A percentile compares a stretch with the other conserved stretches of the same genome.
Evolutionary conservation across 2,888 invertebrate species (phyloP).

Genomic region (Spisula subtruncata): DNA sequence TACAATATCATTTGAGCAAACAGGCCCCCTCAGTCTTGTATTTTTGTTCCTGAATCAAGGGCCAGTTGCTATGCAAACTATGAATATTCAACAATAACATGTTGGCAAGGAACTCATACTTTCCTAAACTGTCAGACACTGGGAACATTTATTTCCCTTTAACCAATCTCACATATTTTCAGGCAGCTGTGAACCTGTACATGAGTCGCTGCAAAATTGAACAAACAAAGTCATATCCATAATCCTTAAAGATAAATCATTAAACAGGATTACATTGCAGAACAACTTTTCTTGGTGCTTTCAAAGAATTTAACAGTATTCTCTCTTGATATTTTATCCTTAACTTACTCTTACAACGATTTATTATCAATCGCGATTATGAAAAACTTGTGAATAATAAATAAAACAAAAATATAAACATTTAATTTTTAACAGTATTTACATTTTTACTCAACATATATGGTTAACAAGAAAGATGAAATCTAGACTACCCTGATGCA

Average conservation of each 20-base stretch:
- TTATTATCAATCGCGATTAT: too few species aligned
- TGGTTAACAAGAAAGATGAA: background rate
- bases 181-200: slow-evolving; percentile 23
- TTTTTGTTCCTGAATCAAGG: slow-evolving; percentile 15
- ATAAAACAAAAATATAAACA: background rate
- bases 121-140: slow-evolving; percentile 20
- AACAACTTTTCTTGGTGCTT: too few species aligned
- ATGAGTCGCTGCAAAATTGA: slow-evolving; percentile 21
- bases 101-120: slow-evolving; percentile 12
- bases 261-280: background rate
- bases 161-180: slow-evolving; percentile 29
- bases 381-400: background rate
- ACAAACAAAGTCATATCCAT: background rate
- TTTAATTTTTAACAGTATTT: background rate
- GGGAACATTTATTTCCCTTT: background rate
- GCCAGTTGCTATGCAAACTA: slow-evolving; percentile 1
- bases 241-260: background rate
- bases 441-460: background rate
- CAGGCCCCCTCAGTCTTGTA: background rate
- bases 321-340: too few species aligned
- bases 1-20: too few species aligned
- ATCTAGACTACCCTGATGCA: slow-evolving; percentile 7
- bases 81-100: slow-evolving; percentile 10
- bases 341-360: too few species aligned
- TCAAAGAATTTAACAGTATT: too few species aligned